A percentile compares a stretch with the other conserved stretches of the same genome.
Conservation (phyloP, 1,140 invertebrate genomes). For the Galendromus occidentalis region DNA sequence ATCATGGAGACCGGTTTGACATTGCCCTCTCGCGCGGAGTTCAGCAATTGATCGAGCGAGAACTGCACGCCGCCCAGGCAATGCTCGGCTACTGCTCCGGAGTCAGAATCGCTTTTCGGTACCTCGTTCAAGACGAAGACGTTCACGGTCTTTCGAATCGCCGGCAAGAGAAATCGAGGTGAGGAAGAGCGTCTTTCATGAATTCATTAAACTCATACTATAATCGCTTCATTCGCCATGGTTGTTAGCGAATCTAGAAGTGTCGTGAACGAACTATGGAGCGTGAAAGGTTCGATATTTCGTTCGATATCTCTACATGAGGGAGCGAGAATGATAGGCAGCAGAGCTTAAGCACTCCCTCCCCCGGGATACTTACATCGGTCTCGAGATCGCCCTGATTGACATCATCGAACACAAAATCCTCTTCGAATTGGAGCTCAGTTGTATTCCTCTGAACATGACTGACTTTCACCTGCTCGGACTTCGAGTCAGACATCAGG, state of each 20-base stretch:
- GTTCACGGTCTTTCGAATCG: not conserved
- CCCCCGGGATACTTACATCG: not conserved
- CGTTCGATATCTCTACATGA: too few species aligned
- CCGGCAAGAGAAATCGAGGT: too few species aligned
- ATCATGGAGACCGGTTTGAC: not conserved
- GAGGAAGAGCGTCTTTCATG: not conserved
- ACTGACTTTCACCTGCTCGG: not conserved
- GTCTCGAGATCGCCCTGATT: not conserved
- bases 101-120: too few species aligned
- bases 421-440: not conserved
- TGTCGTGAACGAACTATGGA: too few species aligned
- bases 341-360: too few species aligned
- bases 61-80: not conserved
- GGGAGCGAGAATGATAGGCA: too few species aligned
- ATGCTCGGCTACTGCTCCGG: not conserved
- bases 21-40: not conserved
- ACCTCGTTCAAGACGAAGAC: not conserved
- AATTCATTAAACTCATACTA: too few species aligned
- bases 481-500: not conserved
- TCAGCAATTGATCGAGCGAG: not conserved
- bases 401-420: not conserved
- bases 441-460: not conserved
- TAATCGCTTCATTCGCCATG: too few species aligned
- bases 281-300: too few species aligned
- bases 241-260: too few species aligned